Conservation (phyloP, 2,797 vertebrate genomes). For the Liparis tanakae region DNA sequence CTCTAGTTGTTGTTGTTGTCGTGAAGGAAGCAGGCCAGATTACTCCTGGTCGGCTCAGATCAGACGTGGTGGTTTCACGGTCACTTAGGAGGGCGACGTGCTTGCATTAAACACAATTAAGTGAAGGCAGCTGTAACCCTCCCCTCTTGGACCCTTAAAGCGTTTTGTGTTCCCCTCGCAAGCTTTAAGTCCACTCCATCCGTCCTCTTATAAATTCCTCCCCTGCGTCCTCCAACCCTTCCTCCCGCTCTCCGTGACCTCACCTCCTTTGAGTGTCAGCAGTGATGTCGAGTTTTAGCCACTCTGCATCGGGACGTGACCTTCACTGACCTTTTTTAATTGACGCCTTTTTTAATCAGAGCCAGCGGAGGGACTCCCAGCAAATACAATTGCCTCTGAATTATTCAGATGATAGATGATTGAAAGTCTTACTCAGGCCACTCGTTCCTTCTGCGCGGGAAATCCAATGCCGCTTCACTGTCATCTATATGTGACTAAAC, state of each 20-base stretch:
- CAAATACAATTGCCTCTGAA: constrained; percentile 48
- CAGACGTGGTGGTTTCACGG: constrained; percentile 54
- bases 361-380: constrained; percentile 31
- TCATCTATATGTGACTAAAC: constrained; percentile 18
- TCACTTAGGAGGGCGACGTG: constrained; percentile 65
- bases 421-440: constrained; percentile 31
- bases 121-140: constrained; percentile 47
- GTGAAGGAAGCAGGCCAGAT: constrained; percentile 42
- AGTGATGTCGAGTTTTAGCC: constrained; percentile 37
- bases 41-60: constrained; percentile 56
- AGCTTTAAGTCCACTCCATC: constrained; percentile 61
- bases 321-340: constrained; percentile 61
- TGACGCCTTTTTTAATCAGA: constrained; percentile 58
- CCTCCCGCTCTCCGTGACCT: constrained; percentile 44
- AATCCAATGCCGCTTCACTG: not conserved
- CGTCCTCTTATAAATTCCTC: constrained; percentile 52
- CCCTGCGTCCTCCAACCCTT: constrained; percentile 27
- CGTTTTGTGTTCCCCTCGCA: constrained; percentile 23
- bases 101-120: constrained; percentile 75
- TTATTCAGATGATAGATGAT: constrained; percentile 67
- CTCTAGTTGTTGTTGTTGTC: constrained; percentile 9
- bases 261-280: constrained; percentile 26
- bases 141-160: constrained; percentile 61
- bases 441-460: not conserved
- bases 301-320: constrained; percentile 52